Evolutionary conservation across 2,113 vertebrate genomes (phyloP).

Genomic region (Tragelaphus strepsiceros): DNA sequence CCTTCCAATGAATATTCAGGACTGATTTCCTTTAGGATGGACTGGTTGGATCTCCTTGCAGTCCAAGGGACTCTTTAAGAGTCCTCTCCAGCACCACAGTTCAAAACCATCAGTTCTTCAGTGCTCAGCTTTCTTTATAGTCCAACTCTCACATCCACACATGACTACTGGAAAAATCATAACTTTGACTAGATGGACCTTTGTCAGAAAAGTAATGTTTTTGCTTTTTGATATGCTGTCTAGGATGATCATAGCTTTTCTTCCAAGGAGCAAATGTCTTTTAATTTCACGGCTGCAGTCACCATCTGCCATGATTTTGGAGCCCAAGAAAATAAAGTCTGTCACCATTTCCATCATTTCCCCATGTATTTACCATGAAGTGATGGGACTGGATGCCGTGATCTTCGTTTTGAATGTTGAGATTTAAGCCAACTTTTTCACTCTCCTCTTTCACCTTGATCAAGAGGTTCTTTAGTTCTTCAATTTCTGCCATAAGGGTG

Average conservation of each 20-base stretch:
- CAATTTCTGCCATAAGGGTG: no score
- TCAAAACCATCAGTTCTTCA: not conserved
- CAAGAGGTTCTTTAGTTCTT: no score
- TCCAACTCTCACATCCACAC: not conserved
- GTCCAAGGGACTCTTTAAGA: not conserved
- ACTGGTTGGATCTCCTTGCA: not conserved
- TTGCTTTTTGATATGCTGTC: not conserved
- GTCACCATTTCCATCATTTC: no score
- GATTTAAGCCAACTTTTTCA: no score
- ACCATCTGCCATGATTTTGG: not conserved
- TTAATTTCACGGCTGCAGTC: not conserved
- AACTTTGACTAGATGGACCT: not conserved
- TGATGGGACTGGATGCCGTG: no score
- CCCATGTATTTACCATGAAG: no score
- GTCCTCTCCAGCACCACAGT: not conserved
- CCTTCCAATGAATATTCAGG: not conserved
- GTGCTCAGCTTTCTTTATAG: not conserved
- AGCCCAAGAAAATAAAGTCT: no score
- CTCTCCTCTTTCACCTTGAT: no score
- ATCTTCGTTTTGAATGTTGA: no score
- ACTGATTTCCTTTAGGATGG: not conserved
- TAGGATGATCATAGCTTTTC: not conserved
- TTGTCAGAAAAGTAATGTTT: not conserved
- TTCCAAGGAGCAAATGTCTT: not conserved
- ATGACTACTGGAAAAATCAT: not conserved